phyloP scores from a whole-genome alignment of 2,797 vertebrate genomes.

The Toxotes lorentzi region DNA sequence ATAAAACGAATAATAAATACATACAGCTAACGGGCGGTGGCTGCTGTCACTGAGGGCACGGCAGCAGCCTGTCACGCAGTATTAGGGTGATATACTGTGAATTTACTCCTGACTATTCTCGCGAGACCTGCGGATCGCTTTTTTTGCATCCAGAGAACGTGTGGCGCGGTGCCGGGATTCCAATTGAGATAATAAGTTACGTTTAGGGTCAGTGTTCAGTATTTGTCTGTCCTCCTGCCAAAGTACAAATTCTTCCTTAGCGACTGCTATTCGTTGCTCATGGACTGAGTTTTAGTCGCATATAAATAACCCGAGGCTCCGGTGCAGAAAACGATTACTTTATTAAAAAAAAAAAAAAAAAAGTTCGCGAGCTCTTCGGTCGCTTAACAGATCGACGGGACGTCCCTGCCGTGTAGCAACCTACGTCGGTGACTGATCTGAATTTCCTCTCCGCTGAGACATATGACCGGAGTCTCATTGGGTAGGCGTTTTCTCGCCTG shows the following conservation, averaged over 20 bases:
- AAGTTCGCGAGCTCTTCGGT: conserved; percentile 33
- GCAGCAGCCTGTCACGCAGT: neutral
- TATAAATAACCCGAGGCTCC: neutral
- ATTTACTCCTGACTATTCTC: conserved; percentile 39
- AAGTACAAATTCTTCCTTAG: conserved; percentile 25
- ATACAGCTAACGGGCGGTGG: too few species aligned
- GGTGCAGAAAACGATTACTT: conserved; percentile 14
- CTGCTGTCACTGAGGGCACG: neutral
- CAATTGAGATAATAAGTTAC: conserved; percentile 37
- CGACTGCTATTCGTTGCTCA: neutral
- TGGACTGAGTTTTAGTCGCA: neutral
- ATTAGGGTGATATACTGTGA: neutral
- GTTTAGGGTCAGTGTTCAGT: neutral
- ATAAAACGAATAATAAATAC: neutral
- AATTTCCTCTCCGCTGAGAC: conserved; percentile 39
- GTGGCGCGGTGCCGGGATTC: neutral
- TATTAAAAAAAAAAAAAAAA: conserved; percentile 2
- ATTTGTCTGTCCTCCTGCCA: neutral
- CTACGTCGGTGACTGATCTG: conserved; percentile 37
- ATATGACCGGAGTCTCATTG: conserved; percentile 43
- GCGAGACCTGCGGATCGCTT: conserved; percentile 31
- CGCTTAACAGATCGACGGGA: conserved; percentile 48
- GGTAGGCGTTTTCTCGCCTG: conserved; percentile 54
- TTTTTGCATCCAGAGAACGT: neutral
- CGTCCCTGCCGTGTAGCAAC: conserved; percentile 51